Base-by-base conservation (phyloP, 2,888 invertebrate genomes). In the Hyalella azteca region DNA sequence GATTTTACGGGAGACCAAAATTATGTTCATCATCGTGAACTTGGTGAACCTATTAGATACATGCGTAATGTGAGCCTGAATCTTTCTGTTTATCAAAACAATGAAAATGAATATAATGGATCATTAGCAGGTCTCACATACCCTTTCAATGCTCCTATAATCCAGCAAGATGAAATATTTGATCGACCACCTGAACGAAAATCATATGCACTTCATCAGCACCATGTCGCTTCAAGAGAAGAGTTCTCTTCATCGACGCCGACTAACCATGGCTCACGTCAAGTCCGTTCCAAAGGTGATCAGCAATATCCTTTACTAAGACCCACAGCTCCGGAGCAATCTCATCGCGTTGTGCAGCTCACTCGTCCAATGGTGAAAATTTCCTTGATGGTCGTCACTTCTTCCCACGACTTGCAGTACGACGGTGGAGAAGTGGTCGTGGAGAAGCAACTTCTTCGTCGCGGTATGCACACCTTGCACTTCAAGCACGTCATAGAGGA, bases 381-480 rank as follows among this genome's bases (percentile, higher is more conserved):
- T 32, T 66, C 66, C 36, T 36, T 66, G 66, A 32, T 66, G 19
- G 66, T 66, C 5, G 36, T 15, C 19, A n/a, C 66, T 3, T 15
- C 36, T 3, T 13, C 19, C 19, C 36, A 29, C n/a, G 29, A 66
- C n/a, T 1, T 66, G 7, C 66, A 66, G 19, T 66, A 36, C 26
- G 66, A 66, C 36, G 66, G 66, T 7, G 66, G 54, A 7, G 66
- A 66, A 36, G 66, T 66, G 66, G 66, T 36, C 7, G 66, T 66
- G 13, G 36, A 66, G 7, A n/a, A 32, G 13, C 66, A 19, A 5
- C 29, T 66, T 11, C 29, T 66, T 5, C 5, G 19, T 7, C 7
- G 29, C 22, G 66, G 66, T 11, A 66, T 66, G 66, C 66, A 66
- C 66, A 66, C 66, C 36, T n/a, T 66, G 19, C 11, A 66, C n/a